These are phyloP conservation scores for Romanomermis culicivorax DNA, from an alignment of 2,888 invertebrate species.

Conservation along the genomic window DNA sequence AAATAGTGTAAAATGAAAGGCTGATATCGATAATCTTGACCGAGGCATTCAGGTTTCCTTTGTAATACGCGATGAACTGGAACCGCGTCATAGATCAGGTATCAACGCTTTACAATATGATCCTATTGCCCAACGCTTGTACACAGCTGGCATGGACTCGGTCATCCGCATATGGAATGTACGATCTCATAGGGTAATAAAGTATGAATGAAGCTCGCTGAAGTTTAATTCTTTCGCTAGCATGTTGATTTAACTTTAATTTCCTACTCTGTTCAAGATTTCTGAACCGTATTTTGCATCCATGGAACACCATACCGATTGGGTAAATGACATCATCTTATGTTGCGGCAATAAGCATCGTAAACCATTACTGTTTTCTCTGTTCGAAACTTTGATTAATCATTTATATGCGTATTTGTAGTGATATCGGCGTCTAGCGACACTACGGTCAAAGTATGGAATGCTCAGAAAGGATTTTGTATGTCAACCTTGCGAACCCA, in stretches of 20 bases:
- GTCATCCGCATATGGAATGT: conserved; percentile 65
- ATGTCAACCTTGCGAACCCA: conserved; percentile 95
- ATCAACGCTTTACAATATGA: conserved; percentile 88
- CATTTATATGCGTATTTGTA: conserved; percentile 31
- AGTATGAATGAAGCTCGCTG: background rate
- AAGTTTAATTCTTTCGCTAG: no score
- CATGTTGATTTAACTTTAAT: no score
- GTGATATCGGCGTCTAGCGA: conserved; percentile 97
- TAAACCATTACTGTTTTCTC: conserved; percentile 31
- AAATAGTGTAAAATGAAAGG: no score
- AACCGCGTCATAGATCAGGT: conserved; percentile 76
- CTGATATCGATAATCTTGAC: no score
- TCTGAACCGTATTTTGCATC: conserved; percentile 62
- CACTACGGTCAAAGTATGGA: conserved; percentile 98
- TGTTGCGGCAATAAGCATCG: conserved; percentile 88
- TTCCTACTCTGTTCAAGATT: no score
- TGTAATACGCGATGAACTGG: conserved; percentile 87
- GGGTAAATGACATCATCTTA: conserved; percentile 96
- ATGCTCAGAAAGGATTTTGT: conserved; percentile 94
- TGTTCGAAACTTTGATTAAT: background rate
- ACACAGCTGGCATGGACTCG: conserved; percentile 87
- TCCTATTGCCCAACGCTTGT: conserved; percentile 59
- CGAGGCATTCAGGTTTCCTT: conserved; percentile 98
- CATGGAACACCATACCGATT: conserved; percentile 98
- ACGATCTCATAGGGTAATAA: conserved; percentile 23